Percentiles rank a stretch among this genome's conserved stretches.
phyloP scores from a whole-genome alignment of 1,140 invertebrate genomes.

The Zaprionus ghesquierei region DNA sequence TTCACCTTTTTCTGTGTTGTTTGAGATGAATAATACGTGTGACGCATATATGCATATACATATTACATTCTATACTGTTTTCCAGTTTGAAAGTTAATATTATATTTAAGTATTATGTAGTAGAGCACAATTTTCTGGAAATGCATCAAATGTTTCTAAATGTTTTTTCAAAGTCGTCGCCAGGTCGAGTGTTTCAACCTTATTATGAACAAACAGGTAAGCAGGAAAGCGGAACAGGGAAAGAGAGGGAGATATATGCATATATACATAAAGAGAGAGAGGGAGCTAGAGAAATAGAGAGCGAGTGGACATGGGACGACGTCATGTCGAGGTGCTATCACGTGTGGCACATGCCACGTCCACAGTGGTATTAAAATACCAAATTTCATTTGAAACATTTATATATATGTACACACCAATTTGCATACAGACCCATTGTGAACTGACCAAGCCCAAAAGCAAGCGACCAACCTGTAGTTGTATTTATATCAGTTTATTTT shows the following conservation, averaged over 20 bases:
- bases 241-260: not conserved
- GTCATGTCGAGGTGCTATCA: not conserved
- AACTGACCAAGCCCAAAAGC: not conserved
- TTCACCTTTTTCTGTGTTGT: no score
- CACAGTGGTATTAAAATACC: not conserved
- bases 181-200: conserved; percentile 19
- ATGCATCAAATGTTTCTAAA: no score
- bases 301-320: not conserved
- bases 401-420: not conserved
- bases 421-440: not conserved
- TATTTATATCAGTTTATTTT: not conserved
- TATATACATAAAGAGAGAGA: no score
- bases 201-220: conserved; percentile 24
- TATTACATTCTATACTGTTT: no score
- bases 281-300: not conserved
- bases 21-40: no score
- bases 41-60: no score
- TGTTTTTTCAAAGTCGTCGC: conserved; percentile 1
- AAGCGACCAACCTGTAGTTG: not conserved
- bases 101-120: no score
- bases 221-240: not conserved
- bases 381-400: not conserved
- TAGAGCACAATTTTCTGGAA: no score
- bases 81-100: no score
- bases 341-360: not conserved